These are phyloP conservation scores for Caenorhabditis drosophilae DNA, from an alignment of 2,888 invertebrate species.

Conservation along the genomic window DNA sequence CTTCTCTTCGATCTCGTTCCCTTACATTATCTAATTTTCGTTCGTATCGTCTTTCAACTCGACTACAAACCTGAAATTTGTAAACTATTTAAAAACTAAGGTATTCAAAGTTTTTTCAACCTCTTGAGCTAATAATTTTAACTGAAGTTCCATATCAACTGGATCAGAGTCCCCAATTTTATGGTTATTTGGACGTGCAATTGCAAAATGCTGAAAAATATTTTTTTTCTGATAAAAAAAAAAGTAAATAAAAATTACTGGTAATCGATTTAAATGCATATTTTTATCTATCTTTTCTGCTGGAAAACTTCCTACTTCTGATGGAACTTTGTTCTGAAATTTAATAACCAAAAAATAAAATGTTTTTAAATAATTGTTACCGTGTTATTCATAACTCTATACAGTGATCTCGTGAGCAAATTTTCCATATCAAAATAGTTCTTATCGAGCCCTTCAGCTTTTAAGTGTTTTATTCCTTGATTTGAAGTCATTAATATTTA, in stretches of 20 bases:
- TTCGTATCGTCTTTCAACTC: slow-evolving; percentile 36
- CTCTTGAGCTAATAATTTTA: slow-evolving; percentile 41
- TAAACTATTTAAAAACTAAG: not conserved
- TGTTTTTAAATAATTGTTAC: slow-evolving; percentile 6
- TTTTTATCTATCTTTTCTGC: too few relatives aligned
- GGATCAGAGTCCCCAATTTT: slow-evolving; percentile 12
- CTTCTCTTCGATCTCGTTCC: slow-evolving; percentile 30
- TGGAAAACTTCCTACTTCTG: too few relatives aligned
- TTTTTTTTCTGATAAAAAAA: not conserved
- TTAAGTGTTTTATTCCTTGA: too few relatives aligned
- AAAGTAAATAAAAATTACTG: not conserved
- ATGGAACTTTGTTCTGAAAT: too few relatives aligned
- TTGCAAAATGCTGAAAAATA: slow-evolving; percentile 13
- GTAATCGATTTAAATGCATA: too few relatives aligned
- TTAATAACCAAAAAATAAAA: too few relatives aligned
- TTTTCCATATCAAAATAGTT: slow-evolving; percentile 37
- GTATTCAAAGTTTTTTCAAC: too few relatives aligned
- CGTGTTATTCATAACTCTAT: slow-evolving; percentile 26
- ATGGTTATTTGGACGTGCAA: slow-evolving; percentile 34
- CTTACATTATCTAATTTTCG: slow-evolving; percentile 25
- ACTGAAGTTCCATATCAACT: slow-evolving; percentile 25
- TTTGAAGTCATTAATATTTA: too few relatives aligned
- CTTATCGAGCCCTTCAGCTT: slow-evolving; percentile 17
- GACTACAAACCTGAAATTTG: slow-evolving; percentile 10
- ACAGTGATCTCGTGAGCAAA: slow-evolving; percentile 30